Evolutionary conservation across 2,797 vertebrate species (phyloP).

Genomic region (Artibeus jamaicensis): DNA sequence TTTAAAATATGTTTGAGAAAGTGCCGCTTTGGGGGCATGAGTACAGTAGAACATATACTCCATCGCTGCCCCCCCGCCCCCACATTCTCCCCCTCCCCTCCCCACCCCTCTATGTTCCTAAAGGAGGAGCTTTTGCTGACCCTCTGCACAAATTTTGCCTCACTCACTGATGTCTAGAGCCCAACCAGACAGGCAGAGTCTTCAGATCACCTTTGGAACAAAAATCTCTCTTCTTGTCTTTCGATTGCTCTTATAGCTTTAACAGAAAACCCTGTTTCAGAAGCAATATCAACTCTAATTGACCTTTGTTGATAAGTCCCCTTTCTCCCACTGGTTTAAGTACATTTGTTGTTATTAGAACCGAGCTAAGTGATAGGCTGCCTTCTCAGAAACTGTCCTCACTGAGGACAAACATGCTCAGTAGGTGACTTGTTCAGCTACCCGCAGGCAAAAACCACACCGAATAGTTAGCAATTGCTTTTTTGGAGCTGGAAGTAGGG

Average conservation of each 20-base stretch:
- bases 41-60: not conserved
- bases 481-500: not conserved
- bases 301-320: not conserved
- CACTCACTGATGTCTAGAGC: not conserved
- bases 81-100: not conserved
- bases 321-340: not conserved
- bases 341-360: constrained; percentile 53
- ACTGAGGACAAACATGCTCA: constrained; percentile 67
- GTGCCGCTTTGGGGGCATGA: not conserved
- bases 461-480: constrained; percentile 28
- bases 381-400: constrained; percentile 63
- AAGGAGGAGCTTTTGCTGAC: not conserved
- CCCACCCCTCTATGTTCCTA: not conserved
- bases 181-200: not conserved
- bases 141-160: not conserved
- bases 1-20: not conserved
- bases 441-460: constrained; percentile 65
- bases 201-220: not conserved
- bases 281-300: not conserved
- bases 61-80: not conserved
- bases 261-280: not conserved
- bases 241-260: not conserved
- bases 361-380: constrained; percentile 62
- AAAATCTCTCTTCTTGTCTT: not conserved
- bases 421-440: constrained; percentile 63